Conservation (phyloP, 2,797 vertebrate species). For the Eulemur mongoz region DNA sequence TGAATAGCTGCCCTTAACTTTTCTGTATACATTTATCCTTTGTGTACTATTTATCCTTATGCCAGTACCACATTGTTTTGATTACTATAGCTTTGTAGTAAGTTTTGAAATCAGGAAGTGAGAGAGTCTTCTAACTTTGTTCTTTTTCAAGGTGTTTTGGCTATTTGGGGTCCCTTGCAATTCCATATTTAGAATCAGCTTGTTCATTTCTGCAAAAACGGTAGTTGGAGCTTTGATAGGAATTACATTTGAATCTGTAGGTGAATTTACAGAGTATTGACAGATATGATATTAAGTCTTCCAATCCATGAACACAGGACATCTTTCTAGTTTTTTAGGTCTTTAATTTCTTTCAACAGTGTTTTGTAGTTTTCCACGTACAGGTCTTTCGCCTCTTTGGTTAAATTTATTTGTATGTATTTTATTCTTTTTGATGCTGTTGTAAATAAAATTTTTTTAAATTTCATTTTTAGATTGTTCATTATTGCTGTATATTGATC, state of each 20-base stretch:
- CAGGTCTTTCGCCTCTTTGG: background rate
- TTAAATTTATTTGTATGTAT: background rate
- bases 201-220: background rate
- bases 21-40: background rate
- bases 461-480: background rate
- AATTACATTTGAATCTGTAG: background rate
- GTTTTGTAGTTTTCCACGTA: background rate
- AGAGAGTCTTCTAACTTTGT: background rate
- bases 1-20: background rate
- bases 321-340: background rate
- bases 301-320: background rate
- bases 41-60: background rate
- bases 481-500: background rate
- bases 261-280: background rate
- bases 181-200: slow-evolving; percentile 1
- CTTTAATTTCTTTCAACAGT: background rate
- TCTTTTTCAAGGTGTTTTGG: background rate
- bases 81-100: background rate
- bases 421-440: background rate
- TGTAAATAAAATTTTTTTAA: background rate
- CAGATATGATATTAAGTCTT: background rate
- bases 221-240: background rate
- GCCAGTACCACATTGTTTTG: background rate
- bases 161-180: background rate
- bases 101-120: background rate